Conservation (phyloP, 23 tunicate species). For the Oikopleura vanhoeffeni region DNA sequence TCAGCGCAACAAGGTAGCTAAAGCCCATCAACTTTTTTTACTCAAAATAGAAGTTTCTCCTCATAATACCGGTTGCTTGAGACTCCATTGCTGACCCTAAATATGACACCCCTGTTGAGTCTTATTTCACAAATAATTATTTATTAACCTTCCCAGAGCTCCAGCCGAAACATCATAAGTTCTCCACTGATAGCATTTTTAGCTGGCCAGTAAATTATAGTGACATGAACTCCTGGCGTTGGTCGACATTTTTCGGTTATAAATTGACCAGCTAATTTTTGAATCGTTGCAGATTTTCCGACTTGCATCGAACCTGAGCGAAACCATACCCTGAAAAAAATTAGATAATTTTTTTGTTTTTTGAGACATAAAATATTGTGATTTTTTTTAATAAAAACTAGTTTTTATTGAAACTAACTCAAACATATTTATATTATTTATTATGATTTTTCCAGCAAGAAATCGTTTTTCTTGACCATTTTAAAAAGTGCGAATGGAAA, state of each 20-base stretch:
- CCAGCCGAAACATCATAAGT: background rate
- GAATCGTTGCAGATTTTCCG: background rate
- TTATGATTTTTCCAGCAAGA: too few species aligned
- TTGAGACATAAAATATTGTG: too few species aligned
- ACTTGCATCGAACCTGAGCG: background rate
- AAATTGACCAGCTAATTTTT: background rate
- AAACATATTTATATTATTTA: too few species aligned
- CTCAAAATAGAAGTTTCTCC: background rate
- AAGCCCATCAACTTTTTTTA: background rate
- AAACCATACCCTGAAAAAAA: background rate
- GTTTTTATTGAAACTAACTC: too few species aligned
- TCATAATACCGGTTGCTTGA: background rate
- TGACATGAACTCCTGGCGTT: conserved; percentile 1
- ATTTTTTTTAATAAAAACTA: too few species aligned
- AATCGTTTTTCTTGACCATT: too few species aligned
- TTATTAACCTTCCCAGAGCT: conserved; percentile 11
- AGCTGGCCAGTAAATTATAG: conserved; percentile 26
- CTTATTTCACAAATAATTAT: too few species aligned
- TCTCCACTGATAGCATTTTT: conserved; percentile 29
- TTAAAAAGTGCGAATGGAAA: too few species aligned
- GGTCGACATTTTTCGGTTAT: background rate
- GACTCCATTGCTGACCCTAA: too few species aligned
- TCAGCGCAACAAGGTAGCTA: background rate
- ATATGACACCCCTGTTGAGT: too few species aligned
- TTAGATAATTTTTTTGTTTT: too few species aligned